Conservation (phyloP, 2,797 vertebrate species). For the Dendrocincla tyrannina region DNA sequence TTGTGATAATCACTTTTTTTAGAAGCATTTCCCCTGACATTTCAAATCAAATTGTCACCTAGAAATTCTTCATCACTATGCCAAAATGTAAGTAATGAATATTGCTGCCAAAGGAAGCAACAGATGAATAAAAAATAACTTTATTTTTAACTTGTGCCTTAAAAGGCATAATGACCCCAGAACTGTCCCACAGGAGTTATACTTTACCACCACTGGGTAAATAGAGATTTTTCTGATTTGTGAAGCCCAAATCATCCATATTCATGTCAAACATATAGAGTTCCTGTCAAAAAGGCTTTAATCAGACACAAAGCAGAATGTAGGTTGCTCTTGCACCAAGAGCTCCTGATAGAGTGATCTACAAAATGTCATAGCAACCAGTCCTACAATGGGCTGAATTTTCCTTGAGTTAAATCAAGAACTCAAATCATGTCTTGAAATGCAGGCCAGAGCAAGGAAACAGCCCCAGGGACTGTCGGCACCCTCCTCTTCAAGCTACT, state of each 20-base stretch:
- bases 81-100: background rate
- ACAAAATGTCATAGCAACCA: slow-evolving; percentile 33
- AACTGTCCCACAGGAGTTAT: background rate
- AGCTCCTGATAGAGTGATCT: background rate
- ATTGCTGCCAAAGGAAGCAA: background rate
- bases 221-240: background rate
- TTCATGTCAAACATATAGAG: slow-evolving; percentile 15
- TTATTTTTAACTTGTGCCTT: slow-evolving; percentile 14
- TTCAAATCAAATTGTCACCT: background rate
- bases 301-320: background rate
- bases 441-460: background rate
- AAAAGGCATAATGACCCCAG: background rate
- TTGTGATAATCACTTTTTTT: background rate
- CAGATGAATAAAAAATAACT: background rate
- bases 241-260: slow-evolving; percentile 16
- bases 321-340: slow-evolving; percentile 3
- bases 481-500: background rate
- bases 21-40: background rate
- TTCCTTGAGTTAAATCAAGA: background rate
- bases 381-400: background rate
- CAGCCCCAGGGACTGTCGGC: background rate
- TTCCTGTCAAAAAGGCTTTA: slow-evolving; percentile 36
- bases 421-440: background rate
- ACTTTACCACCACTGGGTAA: background rate
- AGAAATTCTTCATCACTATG: background rate